Evolutionary conservation across 2,113 vertebrate species (phyloP).

Genomic region (Edolisoma coerulescens): DNA sequence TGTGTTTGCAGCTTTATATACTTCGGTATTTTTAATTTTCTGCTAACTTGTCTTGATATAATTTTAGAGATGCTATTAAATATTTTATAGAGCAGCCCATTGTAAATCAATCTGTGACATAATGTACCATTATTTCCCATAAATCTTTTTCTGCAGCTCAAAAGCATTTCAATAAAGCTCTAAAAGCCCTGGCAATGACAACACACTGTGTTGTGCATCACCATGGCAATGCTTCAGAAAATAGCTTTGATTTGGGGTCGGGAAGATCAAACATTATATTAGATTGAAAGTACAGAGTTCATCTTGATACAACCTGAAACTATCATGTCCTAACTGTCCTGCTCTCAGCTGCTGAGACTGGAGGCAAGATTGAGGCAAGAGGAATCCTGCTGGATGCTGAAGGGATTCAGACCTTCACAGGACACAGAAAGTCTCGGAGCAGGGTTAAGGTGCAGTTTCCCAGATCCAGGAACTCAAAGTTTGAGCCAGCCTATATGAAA

Average conservation of each 20-base stretch:
- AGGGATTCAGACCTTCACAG: not conserved
- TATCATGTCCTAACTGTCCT: not conserved
- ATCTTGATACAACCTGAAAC: not conserved
- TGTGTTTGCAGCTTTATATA: not conserved
- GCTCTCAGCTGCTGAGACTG: not conserved
- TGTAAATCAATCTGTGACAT: not conserved
- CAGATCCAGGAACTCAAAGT: not conserved
- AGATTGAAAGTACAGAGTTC: not conserved
- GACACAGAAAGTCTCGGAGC: not conserved
- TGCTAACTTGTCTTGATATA: not conserved
- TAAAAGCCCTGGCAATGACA: not conserved
- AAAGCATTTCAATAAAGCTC: conserved; percentile 44
- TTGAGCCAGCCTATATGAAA: not conserved
- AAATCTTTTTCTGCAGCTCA: not conserved
- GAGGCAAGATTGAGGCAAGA: not conserved
- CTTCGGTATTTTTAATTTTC: conserved; percentile 45
- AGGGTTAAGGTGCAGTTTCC: not conserved
- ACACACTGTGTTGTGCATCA: not conserved
- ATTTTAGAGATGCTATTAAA: conserved; percentile 9
- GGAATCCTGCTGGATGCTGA: not conserved
- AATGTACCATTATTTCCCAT: not conserved
- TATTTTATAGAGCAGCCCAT: not conserved
- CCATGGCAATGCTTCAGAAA: conserved; percentile 57
- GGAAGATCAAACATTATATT: conserved; percentile 4
- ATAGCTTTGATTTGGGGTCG: conserved; percentile 25